Base-by-base conservation (phyloP, 2,888 invertebrate genomes). In the Philaethria dido region DNA sequence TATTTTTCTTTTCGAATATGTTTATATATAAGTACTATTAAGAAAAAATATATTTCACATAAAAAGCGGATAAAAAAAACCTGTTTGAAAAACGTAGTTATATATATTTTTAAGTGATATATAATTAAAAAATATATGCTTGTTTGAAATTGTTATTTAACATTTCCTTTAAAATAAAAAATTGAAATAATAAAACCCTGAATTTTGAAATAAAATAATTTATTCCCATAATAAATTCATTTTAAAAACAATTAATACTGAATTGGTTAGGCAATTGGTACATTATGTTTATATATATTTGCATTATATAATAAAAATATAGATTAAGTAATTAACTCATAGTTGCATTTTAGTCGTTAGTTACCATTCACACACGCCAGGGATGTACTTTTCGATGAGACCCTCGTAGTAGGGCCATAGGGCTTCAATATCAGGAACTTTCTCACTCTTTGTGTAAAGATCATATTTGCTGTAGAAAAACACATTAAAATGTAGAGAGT, bases 331-430 rank as follows among this genome's bases (percentile, higher is more conserved):
- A 3, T 3, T 25, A 42, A 39, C 16, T n/a, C n/a, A 18, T 50
- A n/a, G 11, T 6, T 33, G 22, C n/a, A n/a, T 50, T 44, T 9
- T 33, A 33, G 16, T 3, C 16, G 14, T 29, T 11, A n/a, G 39
- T 93, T 83, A 96, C 95, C 95, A 98, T 73, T 96, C 94, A 71
- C 97, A 81, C 2, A 93, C 88, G 0, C 98, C 98, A 0, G 99
- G 99, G 62, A 98, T 95, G 85, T 98, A 99, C 85, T 99, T 97
- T 71, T 98, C 96, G 75, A 99, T 97, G 9, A 99, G 93, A 1
- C 93, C 86, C 82, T 98, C 96, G 86, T 99, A 99, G 86, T 99
- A 99, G 0, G 98, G 97, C 95, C 96, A 97, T 50, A 99, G 88
- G 9, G 94, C 93, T 59, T 97, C 96, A 68, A 98, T 96, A 80